These are phyloP conservation scores for Halcyon smyrnensis DNA, from an alignment of 2,797 vertebrate genomes.

Conservation along the genomic window DNA sequence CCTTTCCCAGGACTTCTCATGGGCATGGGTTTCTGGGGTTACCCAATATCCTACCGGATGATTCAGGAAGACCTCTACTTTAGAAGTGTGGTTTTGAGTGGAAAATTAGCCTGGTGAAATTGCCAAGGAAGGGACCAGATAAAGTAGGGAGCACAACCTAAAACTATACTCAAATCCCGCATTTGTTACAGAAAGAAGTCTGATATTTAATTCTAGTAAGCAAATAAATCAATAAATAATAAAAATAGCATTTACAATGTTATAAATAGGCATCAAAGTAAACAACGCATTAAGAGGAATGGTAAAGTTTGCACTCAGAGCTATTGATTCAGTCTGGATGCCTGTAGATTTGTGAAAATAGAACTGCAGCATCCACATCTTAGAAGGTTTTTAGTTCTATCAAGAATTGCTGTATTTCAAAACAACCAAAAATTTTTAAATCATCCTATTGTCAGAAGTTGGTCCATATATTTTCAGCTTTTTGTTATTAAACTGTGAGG, in stretches of 20 bases:
- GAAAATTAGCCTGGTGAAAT: not conserved
- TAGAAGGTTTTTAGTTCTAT: not conserved
- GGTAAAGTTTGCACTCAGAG: not conserved
- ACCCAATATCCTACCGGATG: not conserved
- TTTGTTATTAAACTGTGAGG: not conserved
- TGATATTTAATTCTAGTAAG: not conserved
- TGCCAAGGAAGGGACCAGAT: not conserved
- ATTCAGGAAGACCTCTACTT: not conserved
- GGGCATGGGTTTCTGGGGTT: not conserved
- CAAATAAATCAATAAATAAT: slow-evolving; percentile 43
- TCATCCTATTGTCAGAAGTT: not conserved
- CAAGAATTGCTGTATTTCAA: not conserved
- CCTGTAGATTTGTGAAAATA: slow-evolving; percentile 31
- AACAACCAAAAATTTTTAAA: not conserved
- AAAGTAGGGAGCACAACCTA: not conserved
- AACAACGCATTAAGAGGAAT: slow-evolving; percentile 19
- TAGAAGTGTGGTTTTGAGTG: not conserved
- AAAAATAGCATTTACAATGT: slow-evolving; percentile 27
- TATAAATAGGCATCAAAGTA: slow-evolving; percentile 41
- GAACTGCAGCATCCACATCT: not conserved
- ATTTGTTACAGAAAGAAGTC: not conserved
- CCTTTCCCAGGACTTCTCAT: not conserved
- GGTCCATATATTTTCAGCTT: not conserved
- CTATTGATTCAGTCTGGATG: slow-evolving; percentile 23
- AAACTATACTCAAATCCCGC: not conserved